These are phyloP conservation scores for Thymallus thymallus DNA, from an alignment of 2,113 vertebrate genomes.

Conservation along the genomic window DNA sequence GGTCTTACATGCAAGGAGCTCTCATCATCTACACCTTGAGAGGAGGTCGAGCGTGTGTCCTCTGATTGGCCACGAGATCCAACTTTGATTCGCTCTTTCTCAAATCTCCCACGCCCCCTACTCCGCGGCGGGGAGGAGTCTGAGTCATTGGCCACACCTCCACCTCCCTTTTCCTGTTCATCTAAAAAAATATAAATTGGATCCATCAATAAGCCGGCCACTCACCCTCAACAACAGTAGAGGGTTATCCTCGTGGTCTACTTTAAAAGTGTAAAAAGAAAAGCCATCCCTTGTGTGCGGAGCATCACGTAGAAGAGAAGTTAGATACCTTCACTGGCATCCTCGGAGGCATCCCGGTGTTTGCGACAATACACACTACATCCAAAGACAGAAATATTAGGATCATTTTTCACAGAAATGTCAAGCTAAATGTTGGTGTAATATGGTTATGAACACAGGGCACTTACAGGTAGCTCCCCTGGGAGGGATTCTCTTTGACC, in stretches of 20 bases:
- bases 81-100: slow-evolving; percentile 85
- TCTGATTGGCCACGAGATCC: slow-evolving; percentile 87
- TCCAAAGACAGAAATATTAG: slow-evolving; percentile 3
- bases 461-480: slow-evolving; percentile 94
- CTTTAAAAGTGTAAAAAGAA: too few species aligned
- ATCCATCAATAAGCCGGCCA: background rate
- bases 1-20: slow-evolving; percentile 91
- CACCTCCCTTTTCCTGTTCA: slow-evolving; percentile 88
- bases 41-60: slow-evolving; percentile 91
- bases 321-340: slow-evolving; percentile 85
- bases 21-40: slow-evolving; percentile 93
- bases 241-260: background rate
- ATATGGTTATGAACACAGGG: background rate
- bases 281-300: background rate
- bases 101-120: slow-evolving; percentile 87
- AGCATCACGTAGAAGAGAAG: background rate
- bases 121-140: slow-evolving; percentile 89
- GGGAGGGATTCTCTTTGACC: slow-evolving; percentile 94
- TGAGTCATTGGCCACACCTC: slow-evolving; percentile 83
- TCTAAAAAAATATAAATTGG: slow-evolving; percentile 59
- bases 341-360: slow-evolving; percentile 90
- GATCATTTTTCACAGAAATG: background rate
- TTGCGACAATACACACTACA: slow-evolving; percentile 84
- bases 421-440: background rate
- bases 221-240: background rate